These are phyloP conservation scores for Drosophila subobscura DNA, from an alignment of 1,140 invertebrate genomes.

Conservation along the genomic window DNA sequence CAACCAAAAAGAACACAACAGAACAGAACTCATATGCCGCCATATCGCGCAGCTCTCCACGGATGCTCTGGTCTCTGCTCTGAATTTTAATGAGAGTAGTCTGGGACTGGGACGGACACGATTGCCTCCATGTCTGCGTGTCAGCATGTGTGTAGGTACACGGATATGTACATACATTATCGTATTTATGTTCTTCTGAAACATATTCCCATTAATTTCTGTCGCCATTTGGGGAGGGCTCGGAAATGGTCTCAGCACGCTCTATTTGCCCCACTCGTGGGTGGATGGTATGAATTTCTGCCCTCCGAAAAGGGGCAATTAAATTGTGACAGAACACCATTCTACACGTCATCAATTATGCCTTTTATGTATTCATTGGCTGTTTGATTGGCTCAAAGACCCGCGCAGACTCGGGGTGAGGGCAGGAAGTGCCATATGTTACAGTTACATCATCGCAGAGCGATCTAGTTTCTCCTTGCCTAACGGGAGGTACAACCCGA, in stretches of 20 bases:
- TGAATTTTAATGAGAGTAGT: slow-evolving; percentile 60
- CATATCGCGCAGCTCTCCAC: slow-evolving; percentile 2
- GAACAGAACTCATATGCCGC: slow-evolving; percentile 15
- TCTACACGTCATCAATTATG: slow-evolving; percentile 65
- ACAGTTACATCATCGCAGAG: slow-evolving; percentile 50
- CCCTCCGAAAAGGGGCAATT: slow-evolving; percentile 44
- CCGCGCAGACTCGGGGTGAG: not conserved
- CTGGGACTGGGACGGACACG: slow-evolving; percentile 28
- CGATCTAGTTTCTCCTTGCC: slow-evolving; percentile 27
- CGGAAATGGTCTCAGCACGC: slow-evolving; percentile 25
- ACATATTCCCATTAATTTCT: slow-evolving; percentile 62
- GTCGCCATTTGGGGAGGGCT: slow-evolving; percentile 30
- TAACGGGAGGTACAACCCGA: slow-evolving; percentile 33
- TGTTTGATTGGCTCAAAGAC: slow-evolving; percentile 25
- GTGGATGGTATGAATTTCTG: slow-evolving; percentile 16
- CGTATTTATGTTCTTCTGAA: slow-evolving; percentile 52
- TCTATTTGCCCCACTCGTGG: slow-evolving; percentile 30
- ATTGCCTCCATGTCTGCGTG: slow-evolving; percentile 27
- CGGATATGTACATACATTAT: slow-evolving; percentile 24
- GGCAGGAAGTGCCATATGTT: slow-evolving; percentile 33
- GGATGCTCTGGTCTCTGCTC: slow-evolving; percentile 31
- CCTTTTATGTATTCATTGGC: slow-evolving; percentile 48
- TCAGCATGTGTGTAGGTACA: slow-evolving; percentile 11
- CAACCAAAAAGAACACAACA: not conserved
- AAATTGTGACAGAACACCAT: slow-evolving; percentile 62